phyloP scores from a whole-genome alignment of 2,797 vertebrate genomes.

The Sebastes variabilis region DNA sequence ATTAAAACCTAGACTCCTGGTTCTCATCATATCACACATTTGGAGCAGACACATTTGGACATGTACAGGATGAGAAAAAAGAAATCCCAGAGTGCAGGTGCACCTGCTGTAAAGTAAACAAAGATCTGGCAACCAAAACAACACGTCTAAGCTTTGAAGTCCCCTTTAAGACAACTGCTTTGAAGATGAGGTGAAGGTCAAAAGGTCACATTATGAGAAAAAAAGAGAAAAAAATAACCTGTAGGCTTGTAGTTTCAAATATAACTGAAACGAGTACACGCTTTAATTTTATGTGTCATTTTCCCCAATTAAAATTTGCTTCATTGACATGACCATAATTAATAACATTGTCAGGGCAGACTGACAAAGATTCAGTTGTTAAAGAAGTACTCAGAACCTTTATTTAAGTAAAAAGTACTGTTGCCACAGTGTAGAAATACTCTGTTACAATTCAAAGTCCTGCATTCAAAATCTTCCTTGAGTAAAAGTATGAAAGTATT shows the following conservation, averaged over 20 bases:
- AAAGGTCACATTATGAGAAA: background rate
- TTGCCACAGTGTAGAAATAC: no score
- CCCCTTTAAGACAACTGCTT: background rate
- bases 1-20: background rate
- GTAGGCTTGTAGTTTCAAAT: background rate
- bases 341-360: background rate
- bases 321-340: background rate
- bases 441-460: no score
- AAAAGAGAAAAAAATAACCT: rapidly evolving
- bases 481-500: no score
- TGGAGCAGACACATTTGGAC: no score
- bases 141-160: constrained; percentile 13
- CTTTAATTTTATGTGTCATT: background rate
- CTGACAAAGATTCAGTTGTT: background rate
- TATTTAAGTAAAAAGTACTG: rapidly evolving
- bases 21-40: background rate
- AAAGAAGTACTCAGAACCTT: no score
- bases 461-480: no score
- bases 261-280: background rate
- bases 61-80: background rate
- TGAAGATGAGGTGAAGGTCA: constrained; percentile 16
- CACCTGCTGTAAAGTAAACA: background rate
- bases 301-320: background rate
- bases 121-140: background rate
- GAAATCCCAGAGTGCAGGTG: constrained; percentile 38